A percentile compares a stretch with the other conserved stretches of the same genome.
These are phyloP conservation scores for Mustela nigripes DNA, from an alignment of 2,113 vertebrate genomes.

Conservation along the genomic window DNA sequence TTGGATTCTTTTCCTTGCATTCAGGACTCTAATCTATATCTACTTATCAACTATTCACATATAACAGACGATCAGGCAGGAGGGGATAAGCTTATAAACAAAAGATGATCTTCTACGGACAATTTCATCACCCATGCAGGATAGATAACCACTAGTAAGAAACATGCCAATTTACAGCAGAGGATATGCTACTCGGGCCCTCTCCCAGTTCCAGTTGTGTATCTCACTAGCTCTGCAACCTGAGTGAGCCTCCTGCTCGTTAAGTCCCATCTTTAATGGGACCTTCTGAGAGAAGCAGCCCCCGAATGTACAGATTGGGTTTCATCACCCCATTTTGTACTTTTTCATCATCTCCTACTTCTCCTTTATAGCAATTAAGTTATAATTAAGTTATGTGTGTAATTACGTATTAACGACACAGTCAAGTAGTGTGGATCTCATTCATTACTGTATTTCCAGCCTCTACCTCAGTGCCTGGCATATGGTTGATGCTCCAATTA, in stretches of 20 bases:
- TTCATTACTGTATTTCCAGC: neutral
- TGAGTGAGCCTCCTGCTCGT: neutral
- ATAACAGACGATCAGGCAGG: neutral
- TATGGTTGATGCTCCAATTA: neutral
- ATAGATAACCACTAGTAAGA: neutral
- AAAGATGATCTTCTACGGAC: neutral
- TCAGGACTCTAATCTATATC: neutral
- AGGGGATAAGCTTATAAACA: neutral
- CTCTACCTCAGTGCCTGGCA: neutral
- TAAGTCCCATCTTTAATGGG: neutral
- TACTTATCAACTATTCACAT: neutral
- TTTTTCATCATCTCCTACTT: neutral
- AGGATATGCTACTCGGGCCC: neutral
- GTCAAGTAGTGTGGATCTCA: neutral
- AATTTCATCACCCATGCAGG: neutral
- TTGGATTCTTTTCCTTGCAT: conserved; percentile 35
- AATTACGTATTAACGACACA: conserved; percentile 32
- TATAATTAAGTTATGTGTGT: conserved; percentile 29
- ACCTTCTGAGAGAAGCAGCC: neutral
- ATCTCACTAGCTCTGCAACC: neutral
- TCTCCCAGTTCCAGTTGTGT: neutral
- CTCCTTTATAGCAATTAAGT: neutral
- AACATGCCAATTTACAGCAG: neutral
- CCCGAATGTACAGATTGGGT: neutral
- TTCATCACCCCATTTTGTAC: neutral